Conservation (phyloP, 2,113 vertebrate genomes). For the Brevimyrus niger region DNA sequence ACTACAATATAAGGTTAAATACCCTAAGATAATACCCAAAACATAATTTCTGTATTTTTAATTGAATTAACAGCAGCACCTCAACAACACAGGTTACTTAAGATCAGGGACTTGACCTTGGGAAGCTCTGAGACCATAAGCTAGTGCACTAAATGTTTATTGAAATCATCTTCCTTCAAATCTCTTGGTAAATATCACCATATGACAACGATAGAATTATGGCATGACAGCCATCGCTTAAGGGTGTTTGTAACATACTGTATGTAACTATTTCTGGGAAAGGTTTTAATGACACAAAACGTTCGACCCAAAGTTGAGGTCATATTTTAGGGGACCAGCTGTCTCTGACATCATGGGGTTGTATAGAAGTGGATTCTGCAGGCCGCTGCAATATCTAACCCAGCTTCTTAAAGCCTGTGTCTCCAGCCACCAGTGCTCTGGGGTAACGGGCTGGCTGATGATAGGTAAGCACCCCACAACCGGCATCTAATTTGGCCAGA, state of each 20-base stretch:
- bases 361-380: not conserved
- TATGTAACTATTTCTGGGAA: not conserved
- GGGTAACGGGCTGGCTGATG: not conserved
- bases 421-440: not conserved
- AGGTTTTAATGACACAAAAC: not conserved
- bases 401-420: not conserved
- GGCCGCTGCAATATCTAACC: not conserved
- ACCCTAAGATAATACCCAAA: not conserved
- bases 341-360: not conserved
- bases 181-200: not conserved
- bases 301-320: not conserved
- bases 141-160: not conserved
- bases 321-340: not conserved
- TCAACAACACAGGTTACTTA: not conserved
- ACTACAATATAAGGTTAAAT: not conserved
- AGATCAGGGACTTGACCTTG: not conserved
- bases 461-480: slow-evolving; percentile 13
- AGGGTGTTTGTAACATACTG: not conserved
- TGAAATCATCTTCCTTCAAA: not conserved
- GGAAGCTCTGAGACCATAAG: not conserved
- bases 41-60: not conserved
- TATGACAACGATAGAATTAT: not conserved
- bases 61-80: not conserved
- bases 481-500: slow-evolving; percentile 6
- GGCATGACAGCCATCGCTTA: not conserved